Percentiles rank a stretch among this genome's conserved stretches.
Evolutionary conservation across 2,888 invertebrate genomes (phyloP).

Genomic region (Apamea epomidion): DNA sequence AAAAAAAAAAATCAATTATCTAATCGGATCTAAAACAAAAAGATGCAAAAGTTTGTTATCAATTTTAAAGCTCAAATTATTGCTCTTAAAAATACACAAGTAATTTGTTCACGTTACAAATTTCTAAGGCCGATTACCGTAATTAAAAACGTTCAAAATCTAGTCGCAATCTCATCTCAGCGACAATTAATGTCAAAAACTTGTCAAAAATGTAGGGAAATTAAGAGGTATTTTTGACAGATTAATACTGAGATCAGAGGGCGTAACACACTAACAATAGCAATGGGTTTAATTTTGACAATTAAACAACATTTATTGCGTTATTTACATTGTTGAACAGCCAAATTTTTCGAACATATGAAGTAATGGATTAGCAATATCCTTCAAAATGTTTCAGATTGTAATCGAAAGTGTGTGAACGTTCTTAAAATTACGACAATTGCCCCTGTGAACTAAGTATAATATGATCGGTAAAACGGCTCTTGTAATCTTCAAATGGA

Average conservation of each 20-base stretch:
- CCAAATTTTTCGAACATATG: too few relatives aligned
- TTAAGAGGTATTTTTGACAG: not conserved
- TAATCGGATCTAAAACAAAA: not conserved
- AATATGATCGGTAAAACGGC: not conserved
- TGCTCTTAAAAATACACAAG: not conserved
- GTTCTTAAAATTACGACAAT: too few relatives aligned
- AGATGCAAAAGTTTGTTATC: not conserved
- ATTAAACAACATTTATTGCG: too few relatives aligned
- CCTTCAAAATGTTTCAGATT: too few relatives aligned
- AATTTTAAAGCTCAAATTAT: not conserved
- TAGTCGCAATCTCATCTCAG: not conserved
- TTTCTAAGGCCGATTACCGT: not conserved
- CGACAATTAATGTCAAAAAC: not conserved
- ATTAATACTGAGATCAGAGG: too few relatives aligned
- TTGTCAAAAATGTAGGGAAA: not conserved
- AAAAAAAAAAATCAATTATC: not conserved
- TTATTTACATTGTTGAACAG: too few relatives aligned
- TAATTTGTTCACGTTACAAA: not conserved
- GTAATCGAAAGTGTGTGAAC: too few relatives aligned
- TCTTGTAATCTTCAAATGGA: not conserved
- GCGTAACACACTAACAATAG: too few relatives aligned
- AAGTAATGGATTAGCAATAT: too few relatives aligned
- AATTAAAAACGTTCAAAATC: not conserved
- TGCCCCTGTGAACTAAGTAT: not conserved
- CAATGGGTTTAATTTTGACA: too few relatives aligned